Evolutionary conservation across 2,888 invertebrate species (phyloP), one percentile per base, ranked within the genome.

Genomic region (Pantelozetes paolii): DNA sequence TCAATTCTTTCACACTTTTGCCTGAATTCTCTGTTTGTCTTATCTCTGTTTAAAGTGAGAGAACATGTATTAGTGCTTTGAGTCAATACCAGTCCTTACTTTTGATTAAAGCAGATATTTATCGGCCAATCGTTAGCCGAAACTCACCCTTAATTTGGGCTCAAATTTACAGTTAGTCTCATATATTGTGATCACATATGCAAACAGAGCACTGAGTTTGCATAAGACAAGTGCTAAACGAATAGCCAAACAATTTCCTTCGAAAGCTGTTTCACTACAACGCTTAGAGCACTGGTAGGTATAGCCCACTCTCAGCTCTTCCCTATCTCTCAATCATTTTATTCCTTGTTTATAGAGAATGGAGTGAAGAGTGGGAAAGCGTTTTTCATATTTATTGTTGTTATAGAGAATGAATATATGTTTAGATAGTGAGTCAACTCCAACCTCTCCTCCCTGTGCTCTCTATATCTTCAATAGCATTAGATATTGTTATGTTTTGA

Each of bases 121-220:
- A 54, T 54, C 45, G 11, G 15, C 11, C 45, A 15, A 45, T 45
- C 45, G 15, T 2, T 36, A 8, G 6, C 2, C 15, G 45, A 36
- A 45, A 2, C 45, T 45, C 45, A 11, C 11, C 6, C 15, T 15
- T 45, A 6, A 18, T 45, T 54, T 50, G 18, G 50, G 20, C 18
- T 50, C 50, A 50, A n/a, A n/a, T 26, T 11, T 26, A 9, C 54
- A 54, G 54, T 54, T 54, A 23, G 23, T 54, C 18, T 45, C 15
- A 36, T 8, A n/a, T n/a, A 36, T 9, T 36, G 36, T 36, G 15
- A 45, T 54, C 26, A 26, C 54, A 54, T 54, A 26, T 26, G 54
- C 62, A 62, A 62, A 62, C n/a, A 30, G 62, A 62, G 15, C 32
- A 62, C 20, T 32, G 62, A 32, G 30, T 62, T 62, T 62, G 62